Percentiles rank a stretch among this genome's conserved stretches.
Conservation (phyloP, 2,888 invertebrate species). For the Iselma pallidipennis region DNA sequence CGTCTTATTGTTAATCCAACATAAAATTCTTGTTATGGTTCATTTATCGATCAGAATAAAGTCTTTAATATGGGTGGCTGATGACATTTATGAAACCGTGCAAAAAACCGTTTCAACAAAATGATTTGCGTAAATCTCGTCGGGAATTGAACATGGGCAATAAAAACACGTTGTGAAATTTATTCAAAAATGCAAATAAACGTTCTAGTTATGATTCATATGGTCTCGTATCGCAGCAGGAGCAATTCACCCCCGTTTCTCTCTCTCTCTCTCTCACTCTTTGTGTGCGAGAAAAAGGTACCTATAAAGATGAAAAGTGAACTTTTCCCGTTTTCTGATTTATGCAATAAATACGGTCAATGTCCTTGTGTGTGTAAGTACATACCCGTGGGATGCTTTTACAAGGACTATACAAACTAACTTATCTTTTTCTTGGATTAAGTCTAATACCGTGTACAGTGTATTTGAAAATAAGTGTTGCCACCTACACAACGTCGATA, state of each 20-base stretch:
- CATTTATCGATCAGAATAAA: no score
- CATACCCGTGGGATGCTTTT: conserved; percentile 17
- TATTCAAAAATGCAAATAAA: conserved; percentile 24
- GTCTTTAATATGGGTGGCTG: no score
- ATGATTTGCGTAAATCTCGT: conserved; percentile 13
- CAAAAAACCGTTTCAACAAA: conserved; percentile 2
- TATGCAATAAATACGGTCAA: conserved; percentile 21
- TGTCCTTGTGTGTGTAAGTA: conserved; percentile 9
- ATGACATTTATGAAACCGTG: no score
- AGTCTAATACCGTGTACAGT: conserved; percentile 27
- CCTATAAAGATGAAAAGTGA: background rate
- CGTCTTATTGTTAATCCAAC: no score
- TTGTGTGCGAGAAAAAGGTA: conserved; percentile 5
- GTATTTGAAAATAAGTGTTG: conserved; percentile 30
- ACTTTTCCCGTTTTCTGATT: conserved; percentile 14
- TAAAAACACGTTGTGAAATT: conserved; percentile 16
- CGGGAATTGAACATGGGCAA: conserved; percentile 14
- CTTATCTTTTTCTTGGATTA: conserved; percentile 27
- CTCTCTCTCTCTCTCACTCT: no score
- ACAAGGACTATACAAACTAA: conserved; percentile 15
- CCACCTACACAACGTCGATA: conserved; percentile 32
- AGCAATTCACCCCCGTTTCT: no score
- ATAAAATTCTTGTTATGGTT: no score
- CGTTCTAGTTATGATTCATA: conserved; percentile 18
- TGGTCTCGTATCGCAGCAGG: conserved; percentile 1